Conservation (phyloP, 2,113 vertebrate species). For the Cavia aperea region DNA sequence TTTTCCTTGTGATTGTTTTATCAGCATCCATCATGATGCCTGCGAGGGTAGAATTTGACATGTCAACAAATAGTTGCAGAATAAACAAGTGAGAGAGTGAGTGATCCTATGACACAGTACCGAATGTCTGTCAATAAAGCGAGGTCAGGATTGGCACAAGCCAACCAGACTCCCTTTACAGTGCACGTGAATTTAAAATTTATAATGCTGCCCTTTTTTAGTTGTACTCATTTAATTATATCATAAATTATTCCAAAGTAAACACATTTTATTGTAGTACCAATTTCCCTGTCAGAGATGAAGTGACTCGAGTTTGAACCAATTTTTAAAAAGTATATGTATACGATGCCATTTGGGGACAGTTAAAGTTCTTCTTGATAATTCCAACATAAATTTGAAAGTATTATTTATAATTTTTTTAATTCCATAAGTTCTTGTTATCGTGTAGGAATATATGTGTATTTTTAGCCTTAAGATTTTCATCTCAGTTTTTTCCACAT, state of each 20-base stretch:
- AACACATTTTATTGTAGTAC: background rate
- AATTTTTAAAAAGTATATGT: background rate
- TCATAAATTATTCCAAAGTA: background rate
- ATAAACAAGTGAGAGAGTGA: background rate
- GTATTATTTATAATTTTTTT: background rate
- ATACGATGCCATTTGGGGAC: background rate
- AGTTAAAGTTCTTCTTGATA: background rate
- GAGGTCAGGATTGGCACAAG: background rate
- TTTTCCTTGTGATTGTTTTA: background rate
- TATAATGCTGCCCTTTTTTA: background rate
- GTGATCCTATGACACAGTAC: background rate
- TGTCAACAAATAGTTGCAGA: background rate
- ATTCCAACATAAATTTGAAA: constrained; percentile 24
- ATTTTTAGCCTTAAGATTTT: background rate
- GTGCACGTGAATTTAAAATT: background rate
- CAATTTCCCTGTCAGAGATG: background rate
- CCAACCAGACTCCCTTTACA: background rate
- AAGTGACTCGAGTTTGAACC: background rate
- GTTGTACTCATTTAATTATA: background rate
- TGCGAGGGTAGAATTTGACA: background rate
- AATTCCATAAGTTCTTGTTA: background rate
- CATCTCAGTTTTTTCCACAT: background rate
- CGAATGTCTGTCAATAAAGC: background rate
- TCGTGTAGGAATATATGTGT: background rate
- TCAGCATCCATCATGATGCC: background rate